These are phyloP conservation scores for Tolmerus cingulatus DNA, from an alignment of 2,888 invertebrate species.

Conservation along the genomic window DNA sequence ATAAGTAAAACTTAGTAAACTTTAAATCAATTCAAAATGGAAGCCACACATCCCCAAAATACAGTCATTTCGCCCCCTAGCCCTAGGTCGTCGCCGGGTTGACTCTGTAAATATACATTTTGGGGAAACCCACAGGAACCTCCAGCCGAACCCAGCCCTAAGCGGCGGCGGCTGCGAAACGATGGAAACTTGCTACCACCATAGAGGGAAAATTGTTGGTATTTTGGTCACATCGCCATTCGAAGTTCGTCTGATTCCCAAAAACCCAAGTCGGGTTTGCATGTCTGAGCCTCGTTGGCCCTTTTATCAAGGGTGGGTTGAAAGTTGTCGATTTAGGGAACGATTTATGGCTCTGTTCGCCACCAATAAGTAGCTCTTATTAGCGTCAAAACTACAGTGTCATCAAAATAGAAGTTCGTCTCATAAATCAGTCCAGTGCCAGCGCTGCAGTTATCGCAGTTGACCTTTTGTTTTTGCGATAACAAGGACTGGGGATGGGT, in stretches of 20 bases:
- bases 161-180: neutral
- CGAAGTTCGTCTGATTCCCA: constrained; percentile 6
- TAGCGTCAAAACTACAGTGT: constrained; percentile 19
- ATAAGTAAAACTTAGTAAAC: constrained; percentile 26
- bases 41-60: neutral
- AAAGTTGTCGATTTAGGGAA: constrained; percentile 3
- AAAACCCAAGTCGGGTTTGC: neutral
- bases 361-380: constrained; percentile 33
- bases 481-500: neutral
- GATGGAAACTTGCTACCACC: neutral
- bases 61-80: neutral
- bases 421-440: constrained; percentile 17
- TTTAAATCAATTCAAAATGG: constrained; percentile 37
- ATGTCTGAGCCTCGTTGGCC: constrained; percentile 28
- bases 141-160: neutral
- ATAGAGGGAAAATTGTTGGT: neutral
- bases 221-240: constrained; percentile 8
- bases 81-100: neutral
- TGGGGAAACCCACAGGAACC: neutral
- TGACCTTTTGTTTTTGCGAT: neutral
- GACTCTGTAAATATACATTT: neutral
- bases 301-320: neutral
- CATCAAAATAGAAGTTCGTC: constrained; percentile 4
- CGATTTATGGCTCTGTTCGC: constrained; percentile 28
- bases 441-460: neutral